Percentiles rank a stretch among this genome's conserved stretches.
Evolutionary conservation across 2,888 invertebrate genomes (phyloP).

Genomic region (Plutella xylostella): DNA sequence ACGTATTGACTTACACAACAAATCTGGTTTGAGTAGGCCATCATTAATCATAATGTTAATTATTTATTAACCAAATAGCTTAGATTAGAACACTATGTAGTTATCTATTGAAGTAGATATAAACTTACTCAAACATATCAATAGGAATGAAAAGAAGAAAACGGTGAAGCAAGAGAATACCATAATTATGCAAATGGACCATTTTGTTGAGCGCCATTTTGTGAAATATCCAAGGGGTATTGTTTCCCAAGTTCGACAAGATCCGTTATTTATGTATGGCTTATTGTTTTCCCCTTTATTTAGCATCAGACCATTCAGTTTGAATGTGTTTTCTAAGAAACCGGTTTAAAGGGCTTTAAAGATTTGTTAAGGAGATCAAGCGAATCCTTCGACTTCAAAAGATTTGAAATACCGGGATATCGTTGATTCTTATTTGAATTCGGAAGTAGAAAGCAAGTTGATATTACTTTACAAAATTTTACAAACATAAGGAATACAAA

Average conservation of each 20-base stretch:
- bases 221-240: conserved; percentile 36
- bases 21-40: too few species aligned
- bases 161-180: neutral
- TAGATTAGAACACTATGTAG: too few species aligned
- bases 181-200: neutral
- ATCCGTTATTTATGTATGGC: conserved; percentile 62
- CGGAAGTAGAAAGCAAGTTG: too few species aligned
- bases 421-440: too few species aligned
- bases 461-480: too few species aligned
- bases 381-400: neutral
- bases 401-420: neutral
- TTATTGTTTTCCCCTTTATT: conserved; percentile 35
- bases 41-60: too few species aligned
- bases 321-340: conserved; percentile 25
- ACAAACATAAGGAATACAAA: too few species aligned
- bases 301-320: conserved; percentile 14
- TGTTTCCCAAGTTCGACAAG: conserved; percentile 57
- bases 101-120: neutral
- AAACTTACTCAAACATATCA: neutral
- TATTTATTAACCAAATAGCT: too few species aligned
- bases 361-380: neutral
- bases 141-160: neutral
- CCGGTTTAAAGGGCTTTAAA: conserved; percentile 31
- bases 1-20: too few species aligned
- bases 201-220: conserved; percentile 36